Evolutionary conservation across 2,888 invertebrate species (phyloP), one percentile per base, ranked within the genome.

Genomic region (Trachelus tabidus): DNA sequence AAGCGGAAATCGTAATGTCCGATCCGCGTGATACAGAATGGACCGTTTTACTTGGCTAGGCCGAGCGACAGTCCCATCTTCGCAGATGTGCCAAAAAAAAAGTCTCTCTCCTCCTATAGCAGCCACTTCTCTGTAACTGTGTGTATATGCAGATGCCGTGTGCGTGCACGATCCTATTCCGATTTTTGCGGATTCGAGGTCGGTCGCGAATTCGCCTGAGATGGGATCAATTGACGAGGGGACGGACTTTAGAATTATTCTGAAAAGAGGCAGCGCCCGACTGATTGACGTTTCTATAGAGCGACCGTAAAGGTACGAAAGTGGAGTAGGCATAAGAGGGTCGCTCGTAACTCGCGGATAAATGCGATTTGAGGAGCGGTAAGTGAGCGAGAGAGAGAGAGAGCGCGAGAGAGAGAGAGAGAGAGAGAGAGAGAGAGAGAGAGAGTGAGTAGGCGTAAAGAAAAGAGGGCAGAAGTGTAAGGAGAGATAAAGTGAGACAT

Each of bases 231-330:
- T 86, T 84, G 85, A 86, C 87, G 87, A 83, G 80, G 85, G 85
- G 82, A 85, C 86, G 81, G 84, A 87, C 87, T 87, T 87, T 87
- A 85, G 85, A 87, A 88, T 87, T 86, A 87, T 86, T 83, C 84
- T 89, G 88, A 89, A 89, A 89, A 86, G 88, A 87, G 83, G 85
- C 85, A 87, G 84, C 83, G 86, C 35, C 82, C 85, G 85, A 83
- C 85, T 90, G 90, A 90, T 90, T 90, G 90, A 90, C 90, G 85
- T 86, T 85, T 90, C 88, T 89, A 90, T 90, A 83, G 87, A 82
- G 77, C 81, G 82, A 79, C 85, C 85, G 86, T 85, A 87, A 87
- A 87, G 87, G 86, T 85, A 86, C 84, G 86, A 86, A 89, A 87
- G 86, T 87, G 85, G 85, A 87, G 87, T 86, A 85, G 86, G 86